Percentiles rank a stretch among this genome's conserved stretches.
Evolutionary conservation across 2,113 vertebrate species (phyloP).

Genomic region (Eclectus roratus): DNA sequence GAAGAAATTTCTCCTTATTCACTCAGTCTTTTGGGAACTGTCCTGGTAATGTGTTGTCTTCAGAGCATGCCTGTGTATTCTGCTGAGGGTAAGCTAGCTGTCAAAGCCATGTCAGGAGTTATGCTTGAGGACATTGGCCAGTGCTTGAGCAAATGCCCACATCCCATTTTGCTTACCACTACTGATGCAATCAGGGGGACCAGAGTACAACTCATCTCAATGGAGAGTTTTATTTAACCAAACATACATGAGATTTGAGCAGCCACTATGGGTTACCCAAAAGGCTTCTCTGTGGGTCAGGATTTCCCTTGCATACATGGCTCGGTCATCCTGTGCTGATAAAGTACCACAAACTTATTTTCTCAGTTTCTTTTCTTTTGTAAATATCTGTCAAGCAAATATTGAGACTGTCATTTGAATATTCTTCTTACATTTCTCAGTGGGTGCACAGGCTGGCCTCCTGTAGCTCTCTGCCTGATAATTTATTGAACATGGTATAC

Average conservation of each 20-base stretch:
- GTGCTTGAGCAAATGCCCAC: background rate
- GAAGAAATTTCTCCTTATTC: background rate
- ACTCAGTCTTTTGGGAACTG: background rate
- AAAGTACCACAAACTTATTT: background rate
- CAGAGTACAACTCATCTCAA: background rate
- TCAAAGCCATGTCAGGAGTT: background rate
- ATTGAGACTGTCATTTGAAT: background rate
- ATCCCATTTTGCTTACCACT: background rate
- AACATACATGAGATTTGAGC: background rate
- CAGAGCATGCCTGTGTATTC: background rate
- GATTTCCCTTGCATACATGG: background rate
- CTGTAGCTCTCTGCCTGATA: background rate
- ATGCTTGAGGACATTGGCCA: accelerated
- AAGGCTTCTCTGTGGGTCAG: background rate
- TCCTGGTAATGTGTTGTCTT: background rate
- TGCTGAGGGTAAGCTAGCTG: background rate
- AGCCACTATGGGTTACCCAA: background rate
- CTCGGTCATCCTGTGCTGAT: background rate
- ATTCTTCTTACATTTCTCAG: background rate
- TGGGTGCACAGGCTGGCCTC: background rate
- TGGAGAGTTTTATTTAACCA: background rate
- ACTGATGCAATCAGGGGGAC: background rate
- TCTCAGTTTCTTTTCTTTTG: background rate
- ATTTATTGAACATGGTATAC: background rate
- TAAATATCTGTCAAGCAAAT: background rate